Conservation (phyloP, 2,113 vertebrate species). For the Coryphaenoides rupestris region DNA sequence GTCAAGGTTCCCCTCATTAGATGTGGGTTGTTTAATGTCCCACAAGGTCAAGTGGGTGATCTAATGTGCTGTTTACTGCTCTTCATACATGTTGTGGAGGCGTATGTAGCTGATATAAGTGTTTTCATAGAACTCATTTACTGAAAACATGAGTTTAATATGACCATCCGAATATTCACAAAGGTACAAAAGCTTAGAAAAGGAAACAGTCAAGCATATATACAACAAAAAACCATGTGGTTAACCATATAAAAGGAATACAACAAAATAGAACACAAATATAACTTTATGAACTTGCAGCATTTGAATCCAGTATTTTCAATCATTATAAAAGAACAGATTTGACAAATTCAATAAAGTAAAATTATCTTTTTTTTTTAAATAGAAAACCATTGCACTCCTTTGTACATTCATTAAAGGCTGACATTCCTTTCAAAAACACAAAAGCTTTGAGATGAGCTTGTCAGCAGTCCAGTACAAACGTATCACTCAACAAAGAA, state of each 20-base stretch:
- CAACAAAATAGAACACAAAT: constrained; percentile 64
- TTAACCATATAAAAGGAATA: constrained; percentile 56
- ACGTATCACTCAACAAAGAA: constrained; percentile 23
- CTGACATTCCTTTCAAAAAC: constrained; percentile 45
- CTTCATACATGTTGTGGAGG: not conserved
- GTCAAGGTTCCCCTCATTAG: not conserved
- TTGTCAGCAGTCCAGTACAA: constrained; percentile 64
- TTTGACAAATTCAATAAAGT: constrained; percentile 57
- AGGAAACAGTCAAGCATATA: constrained; percentile 49
- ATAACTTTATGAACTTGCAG: constrained; percentile 65
- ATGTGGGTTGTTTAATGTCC: not conserved
- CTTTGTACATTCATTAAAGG: constrained; percentile 75
- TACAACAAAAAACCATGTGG: constrained; percentile 52
- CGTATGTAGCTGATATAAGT: constrained; percentile 3
- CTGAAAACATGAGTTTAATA: constrained; percentile 54
- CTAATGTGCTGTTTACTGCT: not conserved
- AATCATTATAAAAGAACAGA: constrained; percentile 62
- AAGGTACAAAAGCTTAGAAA: constrained; percentile 52
- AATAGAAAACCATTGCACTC: constrained; percentile 76
- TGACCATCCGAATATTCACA: constrained; percentile 51
- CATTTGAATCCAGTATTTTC: constrained; percentile 73
- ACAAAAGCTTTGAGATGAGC: constrained; percentile 41
- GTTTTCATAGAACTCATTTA: too few relatives aligned
- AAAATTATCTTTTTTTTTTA: constrained; percentile 57
- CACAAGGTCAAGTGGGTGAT: not conserved